A percentile compares a stretch with the other conserved stretches of the same genome.
phyloP scores from a whole-genome alignment of 2,797 vertebrate species.

The Pelodytes ibericus region DNA sequence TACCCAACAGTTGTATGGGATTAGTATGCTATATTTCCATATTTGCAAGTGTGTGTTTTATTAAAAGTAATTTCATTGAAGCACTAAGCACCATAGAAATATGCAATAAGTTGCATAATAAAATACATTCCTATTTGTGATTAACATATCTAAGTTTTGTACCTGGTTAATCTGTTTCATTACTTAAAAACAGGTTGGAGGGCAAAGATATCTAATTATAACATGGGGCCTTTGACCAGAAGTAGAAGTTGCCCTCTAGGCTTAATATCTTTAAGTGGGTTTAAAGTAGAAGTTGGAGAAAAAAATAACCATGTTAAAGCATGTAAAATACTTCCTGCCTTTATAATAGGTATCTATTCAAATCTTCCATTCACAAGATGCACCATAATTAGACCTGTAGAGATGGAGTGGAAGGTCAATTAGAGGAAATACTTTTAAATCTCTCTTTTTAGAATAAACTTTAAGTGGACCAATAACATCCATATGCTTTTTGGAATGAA shows the following conservation, averaged over 20 bases:
- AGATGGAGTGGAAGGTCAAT: no score
- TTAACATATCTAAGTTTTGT: not conserved
- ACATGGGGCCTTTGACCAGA: not conserved
- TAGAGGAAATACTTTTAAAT: not conserved
- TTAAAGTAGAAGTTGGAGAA: conserved; percentile 22
- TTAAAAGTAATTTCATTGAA: no score
- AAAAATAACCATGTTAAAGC: conserved; percentile 36
- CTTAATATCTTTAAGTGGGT: conserved; percentile 32
- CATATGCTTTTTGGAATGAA: no score
- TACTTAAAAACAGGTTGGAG: conserved; percentile 22
- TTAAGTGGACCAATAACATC: no score
- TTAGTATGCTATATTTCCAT: no score
- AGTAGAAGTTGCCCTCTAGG: conserved; percentile 7
- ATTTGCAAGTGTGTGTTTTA: no score
- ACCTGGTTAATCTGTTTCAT: not conserved
- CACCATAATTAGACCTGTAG: conserved; percentile 18
- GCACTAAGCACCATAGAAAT: no score
- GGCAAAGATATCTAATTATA: conserved; percentile 15
- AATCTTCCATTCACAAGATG: conserved; percentile 11
- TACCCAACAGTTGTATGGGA: no score
- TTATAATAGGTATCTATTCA: conserved; percentile 31
- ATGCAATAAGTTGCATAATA: no score
- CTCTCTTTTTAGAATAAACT: no score
- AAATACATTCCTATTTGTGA: no score
- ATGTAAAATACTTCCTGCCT: conserved; percentile 42